Evolutionary conservation across 2,888 invertebrate species (phyloP).

Genomic region (Phlogophora meticulosa): DNA sequence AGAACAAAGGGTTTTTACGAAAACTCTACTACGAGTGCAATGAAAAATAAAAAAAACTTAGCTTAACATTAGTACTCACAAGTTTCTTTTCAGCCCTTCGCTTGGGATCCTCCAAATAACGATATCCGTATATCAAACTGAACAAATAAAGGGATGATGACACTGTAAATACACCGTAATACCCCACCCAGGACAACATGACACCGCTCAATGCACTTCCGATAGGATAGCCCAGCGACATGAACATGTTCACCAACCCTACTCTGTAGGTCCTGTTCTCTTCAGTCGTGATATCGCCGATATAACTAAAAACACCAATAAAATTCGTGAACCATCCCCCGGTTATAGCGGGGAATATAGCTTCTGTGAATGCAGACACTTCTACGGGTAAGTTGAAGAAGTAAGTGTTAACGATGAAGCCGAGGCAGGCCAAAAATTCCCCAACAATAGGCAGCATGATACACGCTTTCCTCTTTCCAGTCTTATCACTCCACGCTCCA

Average conservation of each 20-base stretch:
- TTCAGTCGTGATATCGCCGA: conserved; percentile 95
- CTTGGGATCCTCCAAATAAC: conserved; percentile 93
- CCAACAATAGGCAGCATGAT: conserved; percentile 96
- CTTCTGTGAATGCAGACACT: conserved; percentile 94
- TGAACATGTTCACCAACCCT: conserved; percentile 96
- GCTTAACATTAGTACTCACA: no score
- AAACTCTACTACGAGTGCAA: no score
- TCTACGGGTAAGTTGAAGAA: conserved; percentile 95
- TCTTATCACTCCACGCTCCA: conserved; percentile 95
- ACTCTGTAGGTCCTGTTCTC: conserved; percentile 96
- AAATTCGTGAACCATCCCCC: conserved; percentile 97
- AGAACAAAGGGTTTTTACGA: no score
- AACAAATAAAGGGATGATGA: conserved; percentile 94
- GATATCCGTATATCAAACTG: conserved; percentile 94
- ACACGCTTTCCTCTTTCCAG: conserved; percentile 94
- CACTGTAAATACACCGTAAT: conserved; percentile 95
- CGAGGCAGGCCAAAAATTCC: conserved; percentile 94
- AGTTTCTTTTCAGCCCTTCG: conserved; percentile 67
- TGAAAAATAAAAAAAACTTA: no score
- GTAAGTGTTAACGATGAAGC: conserved; percentile 95
- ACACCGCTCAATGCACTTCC: conserved; percentile 97
- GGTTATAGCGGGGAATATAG: conserved; percentile 95
- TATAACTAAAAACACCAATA: conserved; percentile 96
- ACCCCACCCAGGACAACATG: conserved; percentile 93
- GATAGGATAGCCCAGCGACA: conserved; percentile 96